Conservation (phyloP, 2,888 invertebrate species). For the Trichogramma evanescens region DNA sequence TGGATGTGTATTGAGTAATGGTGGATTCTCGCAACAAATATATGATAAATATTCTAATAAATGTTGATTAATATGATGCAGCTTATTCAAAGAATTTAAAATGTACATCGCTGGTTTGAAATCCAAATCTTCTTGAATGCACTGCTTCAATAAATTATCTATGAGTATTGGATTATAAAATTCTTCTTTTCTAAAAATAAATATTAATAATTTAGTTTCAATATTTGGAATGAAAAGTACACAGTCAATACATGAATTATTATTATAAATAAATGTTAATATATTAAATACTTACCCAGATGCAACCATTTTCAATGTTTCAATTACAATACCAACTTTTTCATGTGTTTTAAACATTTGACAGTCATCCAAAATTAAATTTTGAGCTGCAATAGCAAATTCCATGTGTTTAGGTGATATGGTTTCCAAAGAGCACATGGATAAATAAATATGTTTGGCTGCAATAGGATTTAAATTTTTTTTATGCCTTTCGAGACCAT, state of each 20-base stretch:
- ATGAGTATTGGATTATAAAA: slow-evolving; percentile 9
- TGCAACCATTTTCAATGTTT: neutral
- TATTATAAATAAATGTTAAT: neutral
- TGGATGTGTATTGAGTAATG: slow-evolving; percentile 1
- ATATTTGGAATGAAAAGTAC: too few species aligned
- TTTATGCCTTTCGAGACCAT: neutral
- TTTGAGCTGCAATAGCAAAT: neutral
- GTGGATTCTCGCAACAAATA: slow-evolving; percentile 45
- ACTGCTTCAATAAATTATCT: neutral
- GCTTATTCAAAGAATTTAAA: slow-evolving; percentile 7
- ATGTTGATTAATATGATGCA: slow-evolving; percentile 48
- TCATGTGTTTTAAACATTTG: neutral
- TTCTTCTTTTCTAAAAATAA: slow-evolving; percentile 6
- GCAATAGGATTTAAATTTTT: neutral
- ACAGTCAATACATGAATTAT: neutral
- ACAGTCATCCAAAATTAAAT: neutral
- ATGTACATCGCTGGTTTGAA: neutral
- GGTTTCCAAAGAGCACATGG: neutral
- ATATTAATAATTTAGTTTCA: neutral
- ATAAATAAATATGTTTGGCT: slow-evolving; percentile 5
- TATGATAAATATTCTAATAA: slow-evolving; percentile 56
- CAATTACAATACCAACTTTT: neutral
- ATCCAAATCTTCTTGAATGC: neutral
- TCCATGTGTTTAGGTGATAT: neutral
- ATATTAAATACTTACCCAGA: slow-evolving; percentile 1